Evolutionary conservation across 2,113 vertebrate species (phyloP).

Genomic region (Ptilonorhynchus violaceus): DNA sequence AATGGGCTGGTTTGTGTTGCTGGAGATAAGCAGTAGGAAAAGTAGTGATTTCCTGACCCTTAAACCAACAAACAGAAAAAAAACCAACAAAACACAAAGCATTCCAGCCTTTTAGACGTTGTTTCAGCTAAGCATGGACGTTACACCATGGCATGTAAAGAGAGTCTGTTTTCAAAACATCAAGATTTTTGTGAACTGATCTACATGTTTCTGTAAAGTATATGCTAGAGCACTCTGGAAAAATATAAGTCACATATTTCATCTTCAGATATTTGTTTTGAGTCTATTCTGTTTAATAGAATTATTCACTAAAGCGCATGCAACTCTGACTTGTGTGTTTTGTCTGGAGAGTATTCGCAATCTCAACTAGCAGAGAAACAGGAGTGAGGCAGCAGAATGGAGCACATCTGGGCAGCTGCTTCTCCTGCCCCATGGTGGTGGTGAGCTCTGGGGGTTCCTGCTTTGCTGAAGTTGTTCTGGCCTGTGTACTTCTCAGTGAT

Average conservation of each 20-base stretch:
- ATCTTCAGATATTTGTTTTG: neutral
- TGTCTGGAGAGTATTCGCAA: neutral
- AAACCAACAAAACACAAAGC: neutral
- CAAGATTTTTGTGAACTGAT: neutral
- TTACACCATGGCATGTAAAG: neutral
- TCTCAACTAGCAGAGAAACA: neutral
- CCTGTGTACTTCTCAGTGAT: rapidly evolving
- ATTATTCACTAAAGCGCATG: neutral
- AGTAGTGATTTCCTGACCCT: neutral
- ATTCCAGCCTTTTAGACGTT: neutral
- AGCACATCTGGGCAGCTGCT: neutral
- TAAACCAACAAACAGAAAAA: neutral
- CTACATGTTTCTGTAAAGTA: neutral
- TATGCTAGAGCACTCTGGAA: neutral
- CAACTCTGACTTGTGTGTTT: neutral
- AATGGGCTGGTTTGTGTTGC: neutral
- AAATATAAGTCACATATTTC: neutral
- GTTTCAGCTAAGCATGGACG: neutral
- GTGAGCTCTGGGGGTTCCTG: neutral
- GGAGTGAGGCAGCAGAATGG: neutral
- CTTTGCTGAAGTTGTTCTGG: neutral
- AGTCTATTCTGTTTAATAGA: neutral
- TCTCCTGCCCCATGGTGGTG: rapidly evolving
- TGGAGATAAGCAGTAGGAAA: neutral
- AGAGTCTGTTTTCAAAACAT: neutral